Evolutionary conservation across 2,797 vertebrate species (phyloP).

Genomic region (Monodelphis domestica): DNA sequence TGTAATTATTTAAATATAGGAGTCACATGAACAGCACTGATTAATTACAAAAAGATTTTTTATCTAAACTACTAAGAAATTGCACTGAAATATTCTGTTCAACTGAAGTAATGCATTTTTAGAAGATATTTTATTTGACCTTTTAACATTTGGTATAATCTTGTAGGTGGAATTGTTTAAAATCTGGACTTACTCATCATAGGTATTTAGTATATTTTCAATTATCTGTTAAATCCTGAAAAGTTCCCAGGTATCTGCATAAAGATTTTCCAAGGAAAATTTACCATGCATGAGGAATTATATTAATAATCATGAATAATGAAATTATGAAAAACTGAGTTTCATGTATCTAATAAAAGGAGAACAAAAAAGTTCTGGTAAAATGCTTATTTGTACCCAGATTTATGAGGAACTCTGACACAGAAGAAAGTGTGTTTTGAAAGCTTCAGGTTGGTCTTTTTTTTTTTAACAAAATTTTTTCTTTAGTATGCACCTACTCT

Average conservation of each 20-base stretch:
- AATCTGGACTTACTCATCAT: not conserved
- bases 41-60: not conserved
- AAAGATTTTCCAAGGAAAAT: not conserved
- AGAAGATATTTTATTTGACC: not conserved
- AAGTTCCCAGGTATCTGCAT: not conserved
- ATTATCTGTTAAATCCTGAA: not conserved
- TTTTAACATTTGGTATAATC: not conserved
- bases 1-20: not conserved
- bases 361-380: not conserved
- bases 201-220: not conserved
- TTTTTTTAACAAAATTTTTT: not conserved
- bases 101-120: not conserved
- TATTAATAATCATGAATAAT: not conserved
- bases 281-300: not conserved
- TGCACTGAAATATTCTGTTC: not conserved
- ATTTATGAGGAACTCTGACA: not conserved
- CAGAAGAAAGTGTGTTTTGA: not conserved
- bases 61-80: not conserved
- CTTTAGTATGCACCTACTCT: not conserved
- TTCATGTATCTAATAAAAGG: not conserved
- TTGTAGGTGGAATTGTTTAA: not conserved
- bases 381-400: not conserved
- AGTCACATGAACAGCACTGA: not conserved
- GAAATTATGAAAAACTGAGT: not conserved
- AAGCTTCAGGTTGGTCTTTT: not conserved